Conservation (phyloP, 2,797 vertebrate genomes). For the Neosilurus hyrtlii region DNA sequence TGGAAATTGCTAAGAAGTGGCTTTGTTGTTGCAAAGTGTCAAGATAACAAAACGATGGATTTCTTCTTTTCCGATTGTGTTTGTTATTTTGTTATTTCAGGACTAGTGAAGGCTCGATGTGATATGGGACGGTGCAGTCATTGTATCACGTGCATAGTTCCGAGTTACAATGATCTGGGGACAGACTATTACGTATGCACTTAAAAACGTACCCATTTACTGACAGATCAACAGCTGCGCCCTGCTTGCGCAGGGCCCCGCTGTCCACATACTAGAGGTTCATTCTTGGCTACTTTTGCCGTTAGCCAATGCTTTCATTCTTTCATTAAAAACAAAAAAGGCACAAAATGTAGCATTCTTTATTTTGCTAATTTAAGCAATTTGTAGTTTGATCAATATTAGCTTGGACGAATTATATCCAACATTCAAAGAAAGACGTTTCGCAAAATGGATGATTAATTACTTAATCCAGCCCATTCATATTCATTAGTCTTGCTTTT, state of each 20-base stretch:
- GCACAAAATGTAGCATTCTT: not conserved
- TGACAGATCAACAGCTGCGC: constrained; percentile 12
- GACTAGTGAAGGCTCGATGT: not conserved
- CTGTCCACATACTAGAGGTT: not conserved
- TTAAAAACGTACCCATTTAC: not conserved
- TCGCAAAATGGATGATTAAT: not conserved
- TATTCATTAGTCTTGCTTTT: not conserved
- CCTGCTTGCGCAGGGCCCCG: not conserved
- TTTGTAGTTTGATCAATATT: not conserved
- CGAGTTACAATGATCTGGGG: not conserved
- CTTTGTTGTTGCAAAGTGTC: not conserved
- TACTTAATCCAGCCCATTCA: not conserved
- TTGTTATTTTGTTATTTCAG: not conserved
- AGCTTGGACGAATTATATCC: not conserved
- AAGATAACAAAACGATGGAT: not conserved
- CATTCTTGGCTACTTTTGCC: not conserved
- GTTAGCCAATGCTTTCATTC: not conserved
- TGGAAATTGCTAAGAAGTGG: not conserved
- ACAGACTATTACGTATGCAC: not conserved
- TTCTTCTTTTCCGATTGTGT: not conserved
- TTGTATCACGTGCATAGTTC: not conserved
- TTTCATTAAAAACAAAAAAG: not conserved
- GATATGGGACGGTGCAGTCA: not conserved
- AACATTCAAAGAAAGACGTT: not conserved
- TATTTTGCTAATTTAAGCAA: not conserved